Base-by-base conservation (phyloP, 2,113 vertebrate species). In the Neopipo cinnamomea region DNA sequence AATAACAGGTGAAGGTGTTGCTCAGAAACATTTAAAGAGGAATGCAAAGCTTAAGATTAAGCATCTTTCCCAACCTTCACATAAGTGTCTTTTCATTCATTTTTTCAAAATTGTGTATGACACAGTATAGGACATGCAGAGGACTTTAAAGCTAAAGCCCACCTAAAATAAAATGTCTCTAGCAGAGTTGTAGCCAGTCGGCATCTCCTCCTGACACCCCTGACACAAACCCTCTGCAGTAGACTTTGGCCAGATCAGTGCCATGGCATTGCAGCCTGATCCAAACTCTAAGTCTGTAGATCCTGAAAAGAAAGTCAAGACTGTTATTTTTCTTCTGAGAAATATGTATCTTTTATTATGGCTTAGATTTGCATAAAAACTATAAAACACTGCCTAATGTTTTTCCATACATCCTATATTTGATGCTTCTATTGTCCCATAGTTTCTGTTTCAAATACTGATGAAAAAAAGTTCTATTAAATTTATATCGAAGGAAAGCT, bases 401-500 rank as follows among this genome's bases (percentile, higher is more conserved):
- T 79, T 80, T 83, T 70, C 49, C 22, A 24, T 62, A 39, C 65
- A 82, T 68, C 58, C n/a, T 89, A 5, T 62, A 58, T 75, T 85
- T 70, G 74, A 65, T 70, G 58, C 23, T 92, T 37, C 49, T 72
- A 61, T 89, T 75, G 49, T 87, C 71, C 58, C 50, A 49, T 33
- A 37, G 71, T 83, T 93, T 96, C 93, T 93, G 87, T 94, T 95
- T 93, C 82, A 90, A 93, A 90, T 85, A 82, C 88, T 14, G 70
- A 76, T 3, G 6, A n/a, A 46, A 61, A 66, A 53, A 74, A 39
- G 5, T 63, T 89, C 22, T 66, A 83, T 88, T 89, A 96, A 89
- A 83, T 87, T 87, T 94, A 73, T 91, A 96, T 94, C 84, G 95
- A 95, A 96, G 77, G 62, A 62, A 95, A 91, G 74, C 23, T 82